These are phyloP conservation scores for Macrobrachium rosenbergii DNA, from an alignment of 1,140 invertebrate genomes.

Conservation along the genomic window DNA sequence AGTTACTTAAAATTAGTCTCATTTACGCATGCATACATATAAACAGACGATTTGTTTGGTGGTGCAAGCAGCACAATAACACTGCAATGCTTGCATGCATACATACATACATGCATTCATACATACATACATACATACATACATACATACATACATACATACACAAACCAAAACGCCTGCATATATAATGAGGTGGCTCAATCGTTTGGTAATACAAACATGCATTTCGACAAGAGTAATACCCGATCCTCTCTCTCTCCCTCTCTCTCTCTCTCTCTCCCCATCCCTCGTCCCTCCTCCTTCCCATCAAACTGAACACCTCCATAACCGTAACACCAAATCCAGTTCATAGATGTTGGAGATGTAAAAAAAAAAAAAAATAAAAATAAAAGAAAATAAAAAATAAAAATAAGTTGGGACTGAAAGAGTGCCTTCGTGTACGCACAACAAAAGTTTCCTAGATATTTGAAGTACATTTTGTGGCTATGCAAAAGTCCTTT, in stretches of 20 bases:
- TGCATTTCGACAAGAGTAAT: neutral
- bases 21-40: no score
- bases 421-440: no score
- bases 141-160: neutral
- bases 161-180: neutral
- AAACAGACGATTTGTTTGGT: no score
- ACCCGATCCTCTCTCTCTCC: constrained; percentile 1
- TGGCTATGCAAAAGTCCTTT: no score
- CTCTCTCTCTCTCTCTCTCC: constrained; percentile 35
- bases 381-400: no score
- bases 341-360: neutral
- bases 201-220: no score
- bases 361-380: no score
- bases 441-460: no score
- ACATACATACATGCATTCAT: neutral
- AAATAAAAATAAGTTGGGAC: no score
- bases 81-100: no score
- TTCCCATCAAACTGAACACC: neutral
- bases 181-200: neutral
- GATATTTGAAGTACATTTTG: no score
- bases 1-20: no score
- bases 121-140: constrained; percentile 5
- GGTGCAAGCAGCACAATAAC: neutral
- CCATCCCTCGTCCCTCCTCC: neutral
- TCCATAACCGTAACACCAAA: neutral